Evolutionary conservation across 2,888 invertebrate species (phyloP), one percentile per base, ranked within the genome.

Genomic region (Uloborus plumipes): DNA sequence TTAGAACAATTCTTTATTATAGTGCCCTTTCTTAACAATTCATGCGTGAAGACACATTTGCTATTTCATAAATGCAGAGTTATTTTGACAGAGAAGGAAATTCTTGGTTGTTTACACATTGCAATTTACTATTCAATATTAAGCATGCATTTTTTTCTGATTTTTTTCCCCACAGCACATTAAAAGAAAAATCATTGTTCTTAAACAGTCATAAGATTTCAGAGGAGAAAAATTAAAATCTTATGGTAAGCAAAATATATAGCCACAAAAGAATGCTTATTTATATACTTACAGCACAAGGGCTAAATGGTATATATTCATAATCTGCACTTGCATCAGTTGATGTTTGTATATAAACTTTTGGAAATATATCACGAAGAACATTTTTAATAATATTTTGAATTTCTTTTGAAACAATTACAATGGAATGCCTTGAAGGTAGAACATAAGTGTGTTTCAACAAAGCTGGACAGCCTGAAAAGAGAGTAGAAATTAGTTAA

Each of bases 381-480:
- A 88, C 71, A 59, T 85, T 86, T 18, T 85, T 85, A 47, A 93
- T 88, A 47, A 92, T 89, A 85, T 88, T 89, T 83, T 91, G 90
- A 50, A 92, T 87, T 87, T 91, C 90, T 83, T 88, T 88, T 75
- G 91, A 86, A 31, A 90, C 88, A 76, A 89, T 88, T 69, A 89
- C 88, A 26, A 91, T 86, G n/a, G 90, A 88, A 86, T 89, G 89
- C 47, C 89, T 88, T 67, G 87, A 88, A 82, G 85, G 84, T 50
- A 89, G 81, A 26, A 72, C 79, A 78, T 92, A 90, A 70, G 88
- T 88, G 77, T 91, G 90, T 86, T 91, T 92, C 84, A 90, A 91
- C 11, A 93, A 90, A 3, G 93, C 90, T 14, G 93, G 92, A 0
- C 91, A 92, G 64, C 87, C 89, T 89, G 86, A 55, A 86, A 82